Conservation (phyloP, 2,797 vertebrate genomes). For the Leucoraja ocellata region DNA sequence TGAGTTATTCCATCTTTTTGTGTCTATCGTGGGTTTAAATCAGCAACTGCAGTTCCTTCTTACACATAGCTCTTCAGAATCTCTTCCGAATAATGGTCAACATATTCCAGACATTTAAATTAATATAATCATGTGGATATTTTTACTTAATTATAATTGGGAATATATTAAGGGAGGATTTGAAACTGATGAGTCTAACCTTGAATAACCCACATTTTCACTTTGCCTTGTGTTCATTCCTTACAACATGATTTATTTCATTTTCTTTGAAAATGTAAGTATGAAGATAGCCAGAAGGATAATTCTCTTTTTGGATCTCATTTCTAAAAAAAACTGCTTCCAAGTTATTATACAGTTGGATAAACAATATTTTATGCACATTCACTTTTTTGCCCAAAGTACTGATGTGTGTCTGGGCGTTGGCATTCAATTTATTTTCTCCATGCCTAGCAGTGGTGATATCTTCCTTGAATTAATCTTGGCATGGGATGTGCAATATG, state of each 20-base stretch:
- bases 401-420: not conserved
- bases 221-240: not conserved
- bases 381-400: not conserved
- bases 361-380: not conserved
- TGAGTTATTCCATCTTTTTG: no score
- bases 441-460: not conserved
- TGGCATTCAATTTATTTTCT: not conserved
- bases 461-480: not conserved
- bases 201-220: not conserved
- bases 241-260: not conserved
- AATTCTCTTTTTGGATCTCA: not conserved
- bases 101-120: not conserved
- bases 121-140: not conserved
- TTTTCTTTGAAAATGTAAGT: not conserved
- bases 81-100: no score
- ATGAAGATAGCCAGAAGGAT: not conserved
- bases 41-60: no score
- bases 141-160: not conserved
- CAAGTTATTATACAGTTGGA: not conserved
- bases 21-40: no score
- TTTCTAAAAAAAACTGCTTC: not conserved
- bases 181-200: not conserved
- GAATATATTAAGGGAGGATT: not conserved
- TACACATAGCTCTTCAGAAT: not conserved
- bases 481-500: not conserved